These are phyloP conservation scores for Rhynchonycteris naso DNA, from an alignment of 2,797 vertebrate species.

Conservation along the genomic window DNA sequence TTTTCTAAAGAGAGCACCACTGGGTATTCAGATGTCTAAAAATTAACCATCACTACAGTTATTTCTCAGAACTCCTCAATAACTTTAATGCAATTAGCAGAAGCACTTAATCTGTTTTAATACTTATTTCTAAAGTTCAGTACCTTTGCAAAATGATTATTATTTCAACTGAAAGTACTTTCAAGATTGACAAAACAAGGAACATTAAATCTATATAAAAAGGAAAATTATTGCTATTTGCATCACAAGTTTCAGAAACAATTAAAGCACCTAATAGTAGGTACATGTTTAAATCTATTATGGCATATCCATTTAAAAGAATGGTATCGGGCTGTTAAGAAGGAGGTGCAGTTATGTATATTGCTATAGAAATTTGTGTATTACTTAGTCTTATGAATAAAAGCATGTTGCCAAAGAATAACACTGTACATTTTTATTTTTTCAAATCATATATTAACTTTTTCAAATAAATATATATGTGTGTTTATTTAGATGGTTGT, in stretches of 20 bases:
- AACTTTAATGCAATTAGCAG: not conserved
- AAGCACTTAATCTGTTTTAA: constrained; percentile 1
- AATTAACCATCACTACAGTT: constrained; percentile 55
- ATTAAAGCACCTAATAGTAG: not conserved
- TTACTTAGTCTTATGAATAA: not conserved
- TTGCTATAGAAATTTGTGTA: not conserved
- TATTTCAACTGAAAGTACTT: constrained; percentile 47
- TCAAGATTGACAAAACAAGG: not conserved
- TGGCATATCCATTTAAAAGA: not conserved
- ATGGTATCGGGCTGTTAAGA: not conserved
- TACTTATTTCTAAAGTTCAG: not conserved
- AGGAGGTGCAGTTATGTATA: not conserved
- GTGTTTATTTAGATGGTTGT: not conserved
- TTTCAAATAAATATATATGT: not conserved
- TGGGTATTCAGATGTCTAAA: constrained; percentile 91
- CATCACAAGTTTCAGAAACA: not conserved
- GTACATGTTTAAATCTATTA: constrained; percentile 29
- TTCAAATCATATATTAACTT: not conserved
- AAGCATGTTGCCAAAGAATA: not conserved
- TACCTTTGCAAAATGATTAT: not conserved
- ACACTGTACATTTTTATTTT: not conserved
- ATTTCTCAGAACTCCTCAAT: constrained; percentile 32
- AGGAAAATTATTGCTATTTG: not conserved
- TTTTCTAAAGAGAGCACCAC: constrained; percentile 94
- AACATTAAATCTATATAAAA: not conserved